Base-by-base conservation (phyloP, 1,140 invertebrate genomes). In the Tetragonula clypearis region DNA sequence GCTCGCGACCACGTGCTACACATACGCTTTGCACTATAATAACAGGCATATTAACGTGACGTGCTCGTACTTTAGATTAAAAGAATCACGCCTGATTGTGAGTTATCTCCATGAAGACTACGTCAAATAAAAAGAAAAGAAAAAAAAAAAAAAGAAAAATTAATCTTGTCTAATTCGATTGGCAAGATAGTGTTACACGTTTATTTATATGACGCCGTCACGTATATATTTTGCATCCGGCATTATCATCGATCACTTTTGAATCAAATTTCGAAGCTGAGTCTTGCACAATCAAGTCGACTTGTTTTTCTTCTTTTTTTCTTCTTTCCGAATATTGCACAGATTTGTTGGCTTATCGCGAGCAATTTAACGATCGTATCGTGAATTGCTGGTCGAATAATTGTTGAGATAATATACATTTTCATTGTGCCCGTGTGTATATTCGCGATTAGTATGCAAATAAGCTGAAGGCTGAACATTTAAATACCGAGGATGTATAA, bases 391-490 rank as follows among this genome's bases (percentile, higher is more conserved):
- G 8, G 41, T 75, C 60, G 68, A 56, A 56, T 68, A 82, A 82
- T 77, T 56, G 17, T 68, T n/a, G 11, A 55, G 73, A 68, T 68
- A 82, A 56, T 26, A 56, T 26, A 49, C n/a, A 30, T 11, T 41
- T 76, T 30, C 2, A 41, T 6, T 75, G 65, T 9, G 26, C 2
- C 19, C 17, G 17, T 35, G 30, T 35, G 41, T 49, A 30, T 30
- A 30, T 30, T 49, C 11, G 30, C 56, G 4, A 41, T 30, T 35
- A 56, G 72, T 75, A 75, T 15, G 26, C 11, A 49, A 58, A 35
- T 73, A 81, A 60, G 23, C n/a, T 73, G 73, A n/a, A 17, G 41
- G 26, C 9, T 49, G 49, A 35, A 74, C 14, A 81, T 62, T 74
- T 62, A 81, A 74, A 74, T 82, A 15, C 62, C n/a, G 14, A 14